These are phyloP conservation scores for Laterallus jamaicensis DNA, from an alignment of 2,113 vertebrate species.

Conservation along the genomic window DNA sequence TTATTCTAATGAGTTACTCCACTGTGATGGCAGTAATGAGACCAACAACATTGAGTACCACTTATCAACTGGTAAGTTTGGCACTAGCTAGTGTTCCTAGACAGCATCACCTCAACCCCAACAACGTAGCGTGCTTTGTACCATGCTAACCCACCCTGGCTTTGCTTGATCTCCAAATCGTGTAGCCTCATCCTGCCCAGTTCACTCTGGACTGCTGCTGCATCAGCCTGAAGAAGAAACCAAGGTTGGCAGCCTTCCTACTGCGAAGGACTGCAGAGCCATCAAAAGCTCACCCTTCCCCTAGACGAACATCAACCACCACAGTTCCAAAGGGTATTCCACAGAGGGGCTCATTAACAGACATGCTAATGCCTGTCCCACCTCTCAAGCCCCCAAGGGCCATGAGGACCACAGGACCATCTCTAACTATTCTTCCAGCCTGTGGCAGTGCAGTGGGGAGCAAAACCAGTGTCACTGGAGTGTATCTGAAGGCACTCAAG, in stretches of 20 bases:
- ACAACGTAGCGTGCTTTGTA: accelerated
- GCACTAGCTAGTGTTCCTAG: not conserved
- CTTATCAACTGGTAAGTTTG: not conserved
- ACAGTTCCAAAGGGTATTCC: not conserved
- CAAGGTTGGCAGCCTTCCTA: not conserved
- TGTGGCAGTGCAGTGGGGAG: not conserved
- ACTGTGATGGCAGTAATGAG: not conserved
- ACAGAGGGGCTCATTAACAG: not conserved
- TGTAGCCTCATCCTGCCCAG: not conserved
- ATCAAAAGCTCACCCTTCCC: not conserved
- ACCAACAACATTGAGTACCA: not conserved
- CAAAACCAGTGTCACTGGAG: accelerated
- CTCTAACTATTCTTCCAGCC: not conserved
- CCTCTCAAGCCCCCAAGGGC: not conserved
- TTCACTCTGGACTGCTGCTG: not conserved
- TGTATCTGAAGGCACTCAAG: not conserved
- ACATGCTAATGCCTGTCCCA: not conserved
- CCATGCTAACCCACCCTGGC: not conserved
- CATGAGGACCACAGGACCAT: not conserved
- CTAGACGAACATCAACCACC: not conserved
- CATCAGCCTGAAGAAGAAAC: not conserved
- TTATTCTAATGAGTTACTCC: not conserved
- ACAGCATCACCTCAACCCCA: not conserved
- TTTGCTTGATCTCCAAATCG: not conserved
- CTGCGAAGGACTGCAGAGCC: not conserved